Base-by-base conservation (phyloP, 2,113 vertebrate species). In the Scartelaos histophorus region DNA sequence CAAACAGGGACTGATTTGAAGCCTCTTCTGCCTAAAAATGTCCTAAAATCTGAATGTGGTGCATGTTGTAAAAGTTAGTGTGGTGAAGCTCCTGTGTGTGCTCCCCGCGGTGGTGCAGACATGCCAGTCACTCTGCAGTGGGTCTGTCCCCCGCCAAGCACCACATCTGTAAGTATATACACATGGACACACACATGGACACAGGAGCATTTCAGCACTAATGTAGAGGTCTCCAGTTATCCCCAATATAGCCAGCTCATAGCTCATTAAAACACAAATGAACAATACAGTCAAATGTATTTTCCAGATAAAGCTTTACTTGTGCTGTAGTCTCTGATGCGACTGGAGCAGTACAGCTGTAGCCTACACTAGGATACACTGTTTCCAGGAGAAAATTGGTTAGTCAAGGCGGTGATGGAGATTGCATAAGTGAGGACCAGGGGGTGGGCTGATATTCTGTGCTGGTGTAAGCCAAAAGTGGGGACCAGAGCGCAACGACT, bases 111-210 rank as follows among this genome's bases (percentile, higher is more conserved):
- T 1, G 75, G 66, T 5, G 54, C 45, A 79, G 86, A 87, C 77
- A 81, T 85, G 84, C 74, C 84, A 82, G 67, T 87, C 86, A 89
- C 84, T 56, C 88, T 49, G 70, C 82, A 75, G 87, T 86, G 73
- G 87, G 87, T 85, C 80, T 73, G 81, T 46, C 68, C 47, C 81
- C 81, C 68, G 71, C 82, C 69, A 70, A 69, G 86, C 75, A 61
- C 79, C 77, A 70, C 78, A 80, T 83, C 47, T 75, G 70, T 78
- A 85, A 73, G 66, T 56, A 73, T n/a, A 73, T n/a, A 74, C 34
- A 77, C 2, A 73, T 11, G 54, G 65, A 69, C 54, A 43, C 19
- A 47, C 70, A 22, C 35, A 64, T 6, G n/a, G 19, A 35, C 21
- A 67, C 4, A 49, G 10, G 21, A 34, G 34, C 11, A 38, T 22